phyloP scores from a whole-genome alignment of 2,113 vertebrate genomes.

The Thryonomys swinderianus region DNA sequence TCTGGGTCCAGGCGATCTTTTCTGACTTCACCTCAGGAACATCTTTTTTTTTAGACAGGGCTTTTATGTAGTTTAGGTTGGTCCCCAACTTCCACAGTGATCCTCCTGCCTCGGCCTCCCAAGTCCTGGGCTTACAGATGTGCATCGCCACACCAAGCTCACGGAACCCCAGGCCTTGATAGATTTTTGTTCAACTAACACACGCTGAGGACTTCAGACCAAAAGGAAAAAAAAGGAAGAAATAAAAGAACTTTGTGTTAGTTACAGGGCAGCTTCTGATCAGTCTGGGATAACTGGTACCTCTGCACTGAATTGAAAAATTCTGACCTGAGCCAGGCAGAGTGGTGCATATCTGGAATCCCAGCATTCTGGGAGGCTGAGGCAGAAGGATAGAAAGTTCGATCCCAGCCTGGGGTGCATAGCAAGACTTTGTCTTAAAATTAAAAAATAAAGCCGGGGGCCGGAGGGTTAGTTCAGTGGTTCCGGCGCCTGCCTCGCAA shows the following conservation, averaged over 20 bases:
- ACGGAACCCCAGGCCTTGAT: neutral
- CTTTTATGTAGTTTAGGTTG: neutral
- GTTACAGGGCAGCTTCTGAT: neutral
- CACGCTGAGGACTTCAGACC: neutral
- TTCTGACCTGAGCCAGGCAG: neutral
- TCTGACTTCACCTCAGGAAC: neutral
- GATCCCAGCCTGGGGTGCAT: neutral
- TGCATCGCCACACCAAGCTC: neutral
- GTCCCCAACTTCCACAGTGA: neutral
- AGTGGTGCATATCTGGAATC: neutral
- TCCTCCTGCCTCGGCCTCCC: neutral
- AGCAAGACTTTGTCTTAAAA: neutral
- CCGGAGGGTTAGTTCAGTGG: too few species aligned
- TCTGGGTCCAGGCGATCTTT: neutral
- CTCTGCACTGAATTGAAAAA: neutral
- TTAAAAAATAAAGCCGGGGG: neutral
- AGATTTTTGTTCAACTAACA: conserved; percentile 6
- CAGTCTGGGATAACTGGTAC: neutral
- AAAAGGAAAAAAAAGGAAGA: neutral
- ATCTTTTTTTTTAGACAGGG: neutral
- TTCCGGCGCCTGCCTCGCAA: too few species aligned
- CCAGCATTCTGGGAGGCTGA: neutral
- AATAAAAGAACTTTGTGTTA: neutral
- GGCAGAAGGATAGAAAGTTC: neutral
- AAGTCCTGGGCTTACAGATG: neutral